A percentile compares a stretch with the other conserved stretches of the same genome.
Conservation (phyloP, 2,113 vertebrate genomes). For the Opisthocomus hoazin region DNA sequence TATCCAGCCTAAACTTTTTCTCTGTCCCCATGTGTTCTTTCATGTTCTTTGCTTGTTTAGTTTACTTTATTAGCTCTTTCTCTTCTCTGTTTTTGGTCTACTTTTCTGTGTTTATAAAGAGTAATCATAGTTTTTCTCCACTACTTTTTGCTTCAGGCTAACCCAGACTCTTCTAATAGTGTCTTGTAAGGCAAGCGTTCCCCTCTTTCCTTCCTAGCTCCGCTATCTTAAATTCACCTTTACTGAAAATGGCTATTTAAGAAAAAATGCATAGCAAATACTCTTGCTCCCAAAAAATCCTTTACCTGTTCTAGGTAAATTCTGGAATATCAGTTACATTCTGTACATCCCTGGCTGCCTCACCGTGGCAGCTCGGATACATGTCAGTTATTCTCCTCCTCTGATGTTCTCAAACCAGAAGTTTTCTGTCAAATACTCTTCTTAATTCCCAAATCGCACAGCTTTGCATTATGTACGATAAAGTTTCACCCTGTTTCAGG, state of each 20-base stretch:
- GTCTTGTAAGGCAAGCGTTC: background rate
- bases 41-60: background rate
- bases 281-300: background rate
- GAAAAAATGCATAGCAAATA: background rate
- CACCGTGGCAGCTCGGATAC: background rate
- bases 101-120: background rate
- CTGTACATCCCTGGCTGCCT: background rate
- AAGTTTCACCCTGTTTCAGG: background rate
- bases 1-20: background rate
- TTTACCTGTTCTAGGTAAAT: background rate
- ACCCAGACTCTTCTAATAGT: background rate
- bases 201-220: background rate
- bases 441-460: background rate
- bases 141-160: background rate
- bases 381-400: background rate
- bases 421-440: background rate
- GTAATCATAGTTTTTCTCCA: background rate
- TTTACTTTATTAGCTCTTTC: background rate
- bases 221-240: background rate
- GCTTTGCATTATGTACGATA: background rate
- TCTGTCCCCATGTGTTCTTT: background rate
- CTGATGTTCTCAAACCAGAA: background rate
- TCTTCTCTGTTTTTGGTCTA: background rate
- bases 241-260: background rate
- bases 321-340: background rate